Evolutionary conservation across 2,797 vertebrate genomes (phyloP), one percentile per base, ranked within the genome.

Genomic region (Siniperca obscura): DNA sequence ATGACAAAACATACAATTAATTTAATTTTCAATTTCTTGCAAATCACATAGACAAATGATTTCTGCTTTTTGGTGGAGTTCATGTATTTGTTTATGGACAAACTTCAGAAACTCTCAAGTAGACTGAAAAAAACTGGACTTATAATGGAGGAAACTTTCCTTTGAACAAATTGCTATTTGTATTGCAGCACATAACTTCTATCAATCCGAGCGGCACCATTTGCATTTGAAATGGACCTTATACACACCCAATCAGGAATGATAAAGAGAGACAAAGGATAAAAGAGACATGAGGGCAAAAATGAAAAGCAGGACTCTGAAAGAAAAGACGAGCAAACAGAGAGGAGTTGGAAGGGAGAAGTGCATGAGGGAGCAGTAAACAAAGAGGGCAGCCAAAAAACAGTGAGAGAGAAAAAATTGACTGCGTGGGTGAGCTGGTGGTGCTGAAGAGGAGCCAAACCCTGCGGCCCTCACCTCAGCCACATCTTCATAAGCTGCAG

Each of bases 401-500:
- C 38, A 79, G 16, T 70, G 67, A 52, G 36, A 62, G 19, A 74
- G 80, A 87, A 87, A 87, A 83, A 85, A 82, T 55, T 76, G 82
- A 88, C 76, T 90, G 80, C 70, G 71, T 81, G 83, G 79, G 92
- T 89, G 90, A 90, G 86, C 85, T 89, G 90, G 87, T 87, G 86
- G 88, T 87, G 87, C 83, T 91, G 90, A 92, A 91, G 81, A 92
- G 76, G 71, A 92, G 93, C 92, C 92, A 93, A 91, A 79, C 87
- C 92, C 90, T 81, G 86, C 82, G 36, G 91, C 87, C 74, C 74
- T 89, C 84, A 93, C 88, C 90, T 92, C 88, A 86, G 78, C 81
- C 88, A 82, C 83, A 91, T 93, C 93, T 91, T 92, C 90, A 90
- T 90, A 86, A 91, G 88, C 90, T 90, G 83, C 86, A 86, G 87